Conservation (phyloP, 2,888 invertebrate genomes). For the Cryptosula pallasiana region DNA sequence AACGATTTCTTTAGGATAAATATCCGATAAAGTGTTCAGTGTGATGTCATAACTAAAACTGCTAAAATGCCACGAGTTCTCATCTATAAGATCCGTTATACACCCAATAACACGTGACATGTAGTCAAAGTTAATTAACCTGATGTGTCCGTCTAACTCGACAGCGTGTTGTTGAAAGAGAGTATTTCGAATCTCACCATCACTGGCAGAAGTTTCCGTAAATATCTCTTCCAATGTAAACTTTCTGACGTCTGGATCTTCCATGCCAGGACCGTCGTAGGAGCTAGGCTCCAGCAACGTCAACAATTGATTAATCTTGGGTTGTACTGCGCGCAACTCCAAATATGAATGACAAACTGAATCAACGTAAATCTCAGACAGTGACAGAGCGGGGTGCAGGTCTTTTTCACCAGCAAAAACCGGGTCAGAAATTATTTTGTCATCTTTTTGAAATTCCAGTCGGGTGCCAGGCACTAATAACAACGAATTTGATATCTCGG, state of each 20-base stretch:
- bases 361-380: neutral
- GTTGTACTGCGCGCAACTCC: neutral
- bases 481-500: slow-evolving; percentile 14
- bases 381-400: neutral
- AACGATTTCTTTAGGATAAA: neutral
- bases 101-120: neutral
- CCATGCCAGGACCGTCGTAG: slow-evolving; percentile 1
- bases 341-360: slow-evolving; percentile 4
- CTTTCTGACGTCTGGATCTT: neutral
- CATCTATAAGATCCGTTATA: neutral
- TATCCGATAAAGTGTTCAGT: neutral
- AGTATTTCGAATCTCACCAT: neutral
- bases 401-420: neutral
- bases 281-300: neutral
- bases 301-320: neutral
- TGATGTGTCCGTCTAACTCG: slow-evolving; percentile 1
- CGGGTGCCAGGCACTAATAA: neutral
- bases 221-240: neutral
- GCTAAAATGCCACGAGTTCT: neutral
- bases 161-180: neutral
- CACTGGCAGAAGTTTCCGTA: neutral
- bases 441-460: neutral
- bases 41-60: neutral
- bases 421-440: too few relatives aligned
- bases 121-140: neutral